Percentiles rank a stretch among this genome's conserved stretches.
These are phyloP conservation scores for Vireo altiloquus DNA, from an alignment of 2,113 vertebrate species.

Conservation along the genomic window DNA sequence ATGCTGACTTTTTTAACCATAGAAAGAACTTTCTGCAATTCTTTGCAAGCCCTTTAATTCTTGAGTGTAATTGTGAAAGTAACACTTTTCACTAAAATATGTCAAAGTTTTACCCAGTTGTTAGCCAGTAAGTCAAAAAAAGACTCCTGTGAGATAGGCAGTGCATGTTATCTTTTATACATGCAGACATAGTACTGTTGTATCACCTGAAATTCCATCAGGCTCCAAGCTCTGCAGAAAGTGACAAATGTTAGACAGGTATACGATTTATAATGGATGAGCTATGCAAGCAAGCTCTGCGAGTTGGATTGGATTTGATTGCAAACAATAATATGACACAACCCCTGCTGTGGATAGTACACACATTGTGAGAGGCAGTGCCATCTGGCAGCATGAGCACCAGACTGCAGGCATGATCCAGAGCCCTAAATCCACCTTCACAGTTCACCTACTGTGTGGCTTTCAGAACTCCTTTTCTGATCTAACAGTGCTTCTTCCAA, in stretches of 20 bases:
- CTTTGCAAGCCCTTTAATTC: neutral
- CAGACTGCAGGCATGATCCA: neutral
- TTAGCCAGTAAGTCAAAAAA: slow-evolving; percentile 13
- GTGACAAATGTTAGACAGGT: slow-evolving; percentile 53
- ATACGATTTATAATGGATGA: slow-evolving; percentile 54
- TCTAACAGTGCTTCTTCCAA: neutral
- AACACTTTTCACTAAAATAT: neutral
- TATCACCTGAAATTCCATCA: slow-evolving; percentile 58
- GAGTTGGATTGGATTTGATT: slow-evolving; percentile 41
- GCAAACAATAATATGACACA: slow-evolving; percentile 47
- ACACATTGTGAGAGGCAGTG: neutral
- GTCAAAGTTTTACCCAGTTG: neutral
- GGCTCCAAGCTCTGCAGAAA: slow-evolving; percentile 39
- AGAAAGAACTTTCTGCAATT: neutral
- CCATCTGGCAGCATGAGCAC: neutral
- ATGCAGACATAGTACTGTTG: slow-evolving; percentile 7
- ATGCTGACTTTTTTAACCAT: neutral
- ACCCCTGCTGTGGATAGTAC: neutral
- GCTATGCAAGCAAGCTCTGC: slow-evolving; percentile 33
- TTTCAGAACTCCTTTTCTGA: neutral
- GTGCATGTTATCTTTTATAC: slow-evolving; percentile 53
- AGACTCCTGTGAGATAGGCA: slow-evolving; percentile 7
- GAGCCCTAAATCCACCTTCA: neutral
- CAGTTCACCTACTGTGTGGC: neutral
- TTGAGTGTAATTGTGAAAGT: neutral